Evolutionary conservation across 1,140 invertebrate genomes (phyloP).

Genomic region (Bilobella aurantiaca): DNA sequence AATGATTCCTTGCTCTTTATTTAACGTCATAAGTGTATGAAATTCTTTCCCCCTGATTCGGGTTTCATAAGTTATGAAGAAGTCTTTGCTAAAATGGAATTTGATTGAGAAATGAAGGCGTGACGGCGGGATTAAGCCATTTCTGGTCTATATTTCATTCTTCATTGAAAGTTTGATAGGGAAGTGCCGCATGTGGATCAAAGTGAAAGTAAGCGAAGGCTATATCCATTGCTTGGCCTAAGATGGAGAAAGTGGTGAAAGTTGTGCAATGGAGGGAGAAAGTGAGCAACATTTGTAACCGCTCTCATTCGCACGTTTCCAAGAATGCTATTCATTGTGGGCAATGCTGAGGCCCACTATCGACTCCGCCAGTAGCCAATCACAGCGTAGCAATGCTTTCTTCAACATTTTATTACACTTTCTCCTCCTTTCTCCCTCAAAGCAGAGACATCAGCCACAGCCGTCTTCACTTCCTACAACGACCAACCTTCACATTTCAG

Average conservation of each 20-base stretch:
- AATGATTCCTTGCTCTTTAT: too few species aligned
- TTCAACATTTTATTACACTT: constrained; percentile 11
- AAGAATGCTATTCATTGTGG: constrained; percentile 27
- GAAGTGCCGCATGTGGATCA: too few species aligned
- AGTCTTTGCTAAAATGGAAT: background rate
- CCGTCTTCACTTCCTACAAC: background rate
- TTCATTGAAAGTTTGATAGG: too few species aligned
- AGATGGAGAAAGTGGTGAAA: constrained; percentile 3
- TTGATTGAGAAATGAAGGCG: background rate
- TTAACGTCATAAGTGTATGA: too few species aligned
- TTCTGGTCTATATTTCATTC: constrained; percentile 35
- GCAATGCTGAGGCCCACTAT: constrained; percentile 28
- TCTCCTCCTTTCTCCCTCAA: background rate
- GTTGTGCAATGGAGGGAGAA: constrained; percentile 16
- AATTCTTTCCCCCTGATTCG: too few species aligned
- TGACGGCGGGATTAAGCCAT: constrained; percentile 33
- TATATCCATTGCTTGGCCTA: too few species aligned
- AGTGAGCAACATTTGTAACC: constrained; percentile 34
- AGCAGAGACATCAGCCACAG: background rate
- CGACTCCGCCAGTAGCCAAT: constrained; percentile 29
- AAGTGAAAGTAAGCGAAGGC: too few species aligned
- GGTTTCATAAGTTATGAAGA: too few species aligned
- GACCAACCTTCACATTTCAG: background rate
- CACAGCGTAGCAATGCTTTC: constrained; percentile 28
- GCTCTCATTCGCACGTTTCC: constrained; percentile 35